A percentile compares a stretch with the other conserved stretches of the same genome.
Conservation (phyloP, 2,797 vertebrate species). For the Pogoniulus pusillus region DNA sequence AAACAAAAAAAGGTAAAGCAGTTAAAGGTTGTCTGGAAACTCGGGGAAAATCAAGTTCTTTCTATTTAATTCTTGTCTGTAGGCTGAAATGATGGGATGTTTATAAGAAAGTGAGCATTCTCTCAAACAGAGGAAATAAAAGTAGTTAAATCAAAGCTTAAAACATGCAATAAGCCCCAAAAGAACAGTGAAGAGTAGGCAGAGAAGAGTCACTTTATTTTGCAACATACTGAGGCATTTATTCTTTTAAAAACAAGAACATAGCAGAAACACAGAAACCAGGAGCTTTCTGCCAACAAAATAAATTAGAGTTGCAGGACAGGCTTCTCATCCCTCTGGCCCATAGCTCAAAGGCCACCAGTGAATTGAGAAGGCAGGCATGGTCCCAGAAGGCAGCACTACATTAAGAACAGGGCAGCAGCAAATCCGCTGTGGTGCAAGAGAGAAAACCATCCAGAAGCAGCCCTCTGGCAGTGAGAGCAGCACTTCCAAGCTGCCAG, state of each 20-base stretch:
- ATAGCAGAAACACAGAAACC: neutral
- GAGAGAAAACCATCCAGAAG: neutral
- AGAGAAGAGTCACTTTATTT: neutral
- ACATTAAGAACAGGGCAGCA: neutral
- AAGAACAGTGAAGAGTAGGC: neutral
- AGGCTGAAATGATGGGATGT: neutral
- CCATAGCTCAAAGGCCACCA: rapidly evolving
- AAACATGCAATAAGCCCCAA: neutral
- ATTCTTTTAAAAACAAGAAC: neutral
- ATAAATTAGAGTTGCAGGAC: rapidly evolving
- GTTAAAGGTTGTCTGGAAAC: neutral
- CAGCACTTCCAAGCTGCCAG: neutral
- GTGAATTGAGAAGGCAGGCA: neutral
- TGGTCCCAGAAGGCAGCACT: neutral
- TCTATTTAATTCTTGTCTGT: neutral
- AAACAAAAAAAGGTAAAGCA: neutral
- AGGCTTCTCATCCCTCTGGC: neutral
- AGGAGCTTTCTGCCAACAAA: neutral
- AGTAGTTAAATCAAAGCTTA: neutral
- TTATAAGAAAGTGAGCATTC: neutral
- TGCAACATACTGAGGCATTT: neutral
- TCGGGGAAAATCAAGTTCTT: neutral
- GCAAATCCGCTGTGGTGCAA: neutral
- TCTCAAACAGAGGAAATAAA: neutral
- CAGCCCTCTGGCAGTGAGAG: neutral